These are phyloP conservation scores for Mormoops blainvillei DNA, from an alignment of 2,113 vertebrate species.

Conservation along the genomic window DNA sequence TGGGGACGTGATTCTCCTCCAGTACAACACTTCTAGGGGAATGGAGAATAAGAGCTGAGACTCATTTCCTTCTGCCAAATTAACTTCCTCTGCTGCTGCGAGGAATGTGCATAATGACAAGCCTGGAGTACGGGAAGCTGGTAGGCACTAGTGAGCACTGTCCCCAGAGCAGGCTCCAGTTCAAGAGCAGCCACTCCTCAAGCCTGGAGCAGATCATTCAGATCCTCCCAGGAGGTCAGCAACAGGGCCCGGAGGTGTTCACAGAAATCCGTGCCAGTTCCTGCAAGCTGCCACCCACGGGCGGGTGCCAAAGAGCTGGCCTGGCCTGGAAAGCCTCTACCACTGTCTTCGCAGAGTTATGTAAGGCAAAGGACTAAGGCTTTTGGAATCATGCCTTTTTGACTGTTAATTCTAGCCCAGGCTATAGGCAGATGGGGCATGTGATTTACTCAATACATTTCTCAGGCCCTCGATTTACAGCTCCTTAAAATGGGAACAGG, in stretches of 20 bases:
- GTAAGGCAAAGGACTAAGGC: not conserved
- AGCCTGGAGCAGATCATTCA: not conserved
- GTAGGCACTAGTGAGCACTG: not conserved
- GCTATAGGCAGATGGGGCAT: not conserved
- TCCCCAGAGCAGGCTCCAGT: not conserved
- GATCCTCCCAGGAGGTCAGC: not conserved
- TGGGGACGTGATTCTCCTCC: constrained; percentile 20
- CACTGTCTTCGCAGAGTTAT: not conserved
- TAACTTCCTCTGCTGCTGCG: not conserved
- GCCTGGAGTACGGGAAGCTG: not conserved
- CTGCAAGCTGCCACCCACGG: not conserved
- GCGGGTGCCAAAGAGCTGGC: not conserved
- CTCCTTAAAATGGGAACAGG: not conserved
- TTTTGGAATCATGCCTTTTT: not conserved
- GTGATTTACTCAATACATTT: not conserved
- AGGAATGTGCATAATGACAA: not conserved
- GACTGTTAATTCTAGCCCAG: not conserved
- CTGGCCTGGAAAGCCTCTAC: not conserved
- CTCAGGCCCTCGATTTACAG: not conserved
- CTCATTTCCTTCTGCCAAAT: constrained; percentile 70
- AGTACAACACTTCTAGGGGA: not conserved
- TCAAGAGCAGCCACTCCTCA: not conserved
- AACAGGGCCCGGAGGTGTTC: not conserved
- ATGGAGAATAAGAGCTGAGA: constrained; percentile 35
- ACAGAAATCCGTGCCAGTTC: not conserved